Evolutionary conservation across 2,113 vertebrate genomes (phyloP), one percentile per base, ranked within the genome.

Genomic region (Epinephelus moara): DNA sequence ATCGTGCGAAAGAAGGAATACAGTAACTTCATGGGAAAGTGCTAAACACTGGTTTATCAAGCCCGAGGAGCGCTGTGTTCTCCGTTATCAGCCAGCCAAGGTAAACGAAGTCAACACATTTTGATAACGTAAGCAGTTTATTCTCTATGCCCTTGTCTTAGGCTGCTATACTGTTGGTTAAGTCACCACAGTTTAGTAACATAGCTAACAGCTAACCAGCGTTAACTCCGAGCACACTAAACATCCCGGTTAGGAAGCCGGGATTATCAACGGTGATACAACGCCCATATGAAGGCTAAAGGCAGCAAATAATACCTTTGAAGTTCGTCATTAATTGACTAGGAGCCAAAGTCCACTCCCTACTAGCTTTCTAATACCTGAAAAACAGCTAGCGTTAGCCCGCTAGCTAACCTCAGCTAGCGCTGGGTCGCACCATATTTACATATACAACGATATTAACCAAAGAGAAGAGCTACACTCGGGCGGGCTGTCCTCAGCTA

Each of bases 351-450:
- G 85, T 90, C 25, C 79, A 74, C 53, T 25, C 10, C 33, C 25
- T 45, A 6, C 12, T 50, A 56, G 30, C 21, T 4, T 12, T 23
- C 1, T 27, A 25, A 23, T 6, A 45, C 1, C 30, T 9, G 9
- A 50, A 19, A 25, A 5, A 4, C 3, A 7, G 18, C 30, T 69
- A 82, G 37, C 61, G 21, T 62, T 85, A 86, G 72, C 67, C 30
- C 0, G 25, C 30, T 2, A 76, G 88, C 86, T 85, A 87, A 78
- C 33, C 25, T 19, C n/a, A 50, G 73, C 78, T 85, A 82, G 25
- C 81, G 17, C 23, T 1, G 14, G 40, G 21, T 75, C 18, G 18
- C 52, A 13, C 0, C 7, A 0, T 15, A 25, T 63, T 57, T 2
- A 25, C 13, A 9, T 50, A 42, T 55, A 66, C 2, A 19, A 50